Base-by-base conservation (phyloP, 2,888 invertebrate genomes). In the Stenolophus ochropezus region DNA sequence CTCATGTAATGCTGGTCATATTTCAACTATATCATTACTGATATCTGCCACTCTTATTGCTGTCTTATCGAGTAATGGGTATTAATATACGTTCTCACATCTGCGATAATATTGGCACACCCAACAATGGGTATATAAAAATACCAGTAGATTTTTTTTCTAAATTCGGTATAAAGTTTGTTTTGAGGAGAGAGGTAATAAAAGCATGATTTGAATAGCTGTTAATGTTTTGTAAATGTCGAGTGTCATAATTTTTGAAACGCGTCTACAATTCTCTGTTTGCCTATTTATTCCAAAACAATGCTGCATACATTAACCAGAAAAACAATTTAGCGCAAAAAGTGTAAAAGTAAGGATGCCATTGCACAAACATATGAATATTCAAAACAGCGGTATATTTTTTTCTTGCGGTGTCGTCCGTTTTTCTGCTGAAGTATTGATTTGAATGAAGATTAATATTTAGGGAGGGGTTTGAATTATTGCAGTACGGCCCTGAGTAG, bases 361-460 rank as follows among this genome's bases (percentile, higher is more conserved):
- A 51, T 51, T 51, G n/a, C 11, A 11, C 33, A 42, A 6, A 42
- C 33, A 42, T 42, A 42, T 42, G 33, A 42, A 42, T 42, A 42
- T 42, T 42, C 33, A 42, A 42, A 42, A 42, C 33, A 51, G 14
- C 18, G n/a, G 61, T 58, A 8, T 23, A n/a, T 61, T 18, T 61
- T 25, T 33, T 33, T 69, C 27, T 69, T 25, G 27, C 14, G 23
- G 23, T 23, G n/a, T 58, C 21, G 11, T 20, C 33, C 33, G 23
- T 69, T 69, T 69, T 69, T 14, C 61, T 14, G 33, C 14, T 69
- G 65, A 69, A 33, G 65, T 69, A 61, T 61, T 61, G 61, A 61
- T 61, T 61, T 61, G 25, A 61, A 61, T 25, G 25, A 14, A 61
- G 61, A 61, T 61, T 61, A 61, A 61, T 69, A 33, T 69, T 69